Base-by-base conservation (phyloP, 2,113 vertebrate species). In the Pithys albifrons region DNA sequence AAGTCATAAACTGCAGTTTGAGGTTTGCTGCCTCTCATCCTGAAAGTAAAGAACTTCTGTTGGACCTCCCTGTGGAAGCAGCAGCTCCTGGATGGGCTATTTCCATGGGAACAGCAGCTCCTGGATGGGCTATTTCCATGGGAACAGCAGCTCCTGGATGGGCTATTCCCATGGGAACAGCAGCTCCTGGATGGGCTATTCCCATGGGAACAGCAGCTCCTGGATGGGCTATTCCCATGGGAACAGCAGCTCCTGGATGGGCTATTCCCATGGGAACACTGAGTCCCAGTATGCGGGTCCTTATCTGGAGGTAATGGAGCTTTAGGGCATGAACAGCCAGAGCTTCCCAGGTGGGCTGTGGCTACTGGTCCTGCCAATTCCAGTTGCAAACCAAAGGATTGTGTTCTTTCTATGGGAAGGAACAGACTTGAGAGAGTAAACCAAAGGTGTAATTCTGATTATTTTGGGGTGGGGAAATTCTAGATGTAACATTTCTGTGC, bases 41-140 rank as follows among this genome's bases (percentile, higher is more conserved):
- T 59, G 64, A 20, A 54, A 55, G 39, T 43, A 27, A 29, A 64
- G 39, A 85, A 43, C 6, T 8, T 74, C 29, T n/a, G n/a, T 52
- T n/a, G 65, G 77, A 52, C 52, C 18, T 31, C 0, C 11, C 8
- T 43, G 81, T n/a, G 70, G 54, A 57, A 70, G 12, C 23, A 33
- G 1, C 0, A 3, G 24, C 24, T 45, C 19, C 2, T 3, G 29
- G 57, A 14, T 12, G 57, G 43, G 18, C 23, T 46, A 0, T 58
- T 86, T 25, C 48, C 39, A 1, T 27, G 64, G 55, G 41, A 41
- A 14, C 41, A 41, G 41, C 41, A 41, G 41, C 41, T 41, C 41
- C 11, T 41, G 41, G 41, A 41, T 41, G 41, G 41, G 41, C 41
- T 41, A 41, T 41, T 41, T 12, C 41, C 41, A 41, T 41, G 41